A percentile compares a stretch with the other conserved stretches of the same genome.
These are phyloP conservation scores for Limnodromus scolopaceus DNA, from an alignment of 2,797 vertebrate genomes.

Conservation along the genomic window DNA sequence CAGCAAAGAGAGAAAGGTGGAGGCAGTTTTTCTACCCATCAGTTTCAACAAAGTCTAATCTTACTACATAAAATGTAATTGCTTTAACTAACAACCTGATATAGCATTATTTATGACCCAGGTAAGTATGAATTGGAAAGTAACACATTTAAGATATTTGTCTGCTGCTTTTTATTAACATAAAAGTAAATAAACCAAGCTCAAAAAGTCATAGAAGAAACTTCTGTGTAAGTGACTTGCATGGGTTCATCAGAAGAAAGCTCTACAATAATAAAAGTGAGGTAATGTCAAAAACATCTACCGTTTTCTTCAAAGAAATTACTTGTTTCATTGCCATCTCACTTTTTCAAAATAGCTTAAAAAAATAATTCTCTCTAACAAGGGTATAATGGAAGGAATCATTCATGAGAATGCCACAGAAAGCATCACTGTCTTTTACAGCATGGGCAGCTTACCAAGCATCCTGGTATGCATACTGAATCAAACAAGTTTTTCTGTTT, in stretches of 20 bases:
- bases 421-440: background rate
- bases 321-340: background rate
- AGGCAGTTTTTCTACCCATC: background rate
- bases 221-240: background rate
- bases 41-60: background rate
- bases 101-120: background rate
- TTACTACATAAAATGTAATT: background rate
- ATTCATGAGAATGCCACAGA: background rate
- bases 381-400: background rate
- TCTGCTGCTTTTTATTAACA: background rate
- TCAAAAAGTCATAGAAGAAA: background rate
- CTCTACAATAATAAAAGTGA: background rate
- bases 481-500: background rate
- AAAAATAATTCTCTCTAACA: background rate
- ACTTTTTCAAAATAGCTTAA: background rate
- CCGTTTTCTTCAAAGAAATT: background rate
- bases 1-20: background rate
- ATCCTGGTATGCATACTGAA: background rate
- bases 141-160: fast-evolving
- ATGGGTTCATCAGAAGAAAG: background rate
- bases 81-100: background rate
- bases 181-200: background rate
- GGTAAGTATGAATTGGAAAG: background rate
- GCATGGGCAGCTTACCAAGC: background rate
- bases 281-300: background rate